Conservation (phyloP, 2,113 vertebrate genomes). For the Lota lota region DNA sequence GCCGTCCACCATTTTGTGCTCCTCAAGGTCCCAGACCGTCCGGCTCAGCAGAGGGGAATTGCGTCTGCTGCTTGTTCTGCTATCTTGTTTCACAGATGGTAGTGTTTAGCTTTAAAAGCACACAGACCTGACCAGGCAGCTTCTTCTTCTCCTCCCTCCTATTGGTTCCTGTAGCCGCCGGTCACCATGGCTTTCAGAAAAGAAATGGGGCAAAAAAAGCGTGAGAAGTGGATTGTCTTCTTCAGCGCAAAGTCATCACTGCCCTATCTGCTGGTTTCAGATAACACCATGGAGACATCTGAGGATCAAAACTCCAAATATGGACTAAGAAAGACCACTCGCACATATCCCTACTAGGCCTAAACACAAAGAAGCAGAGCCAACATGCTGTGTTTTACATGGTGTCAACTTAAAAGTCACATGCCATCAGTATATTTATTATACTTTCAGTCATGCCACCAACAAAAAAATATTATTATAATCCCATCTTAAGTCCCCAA, state of each 20-base stretch:
- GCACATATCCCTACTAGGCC: neutral
- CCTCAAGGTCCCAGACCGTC: constrained; percentile 71
- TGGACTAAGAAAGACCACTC: neutral
- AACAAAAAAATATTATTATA: no score
- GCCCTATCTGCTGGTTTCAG: constrained; percentile 10
- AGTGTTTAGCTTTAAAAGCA: constrained; percentile 70
- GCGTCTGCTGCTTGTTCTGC: constrained; percentile 55
- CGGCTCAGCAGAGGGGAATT: neutral
- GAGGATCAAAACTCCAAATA: constrained; percentile 21
- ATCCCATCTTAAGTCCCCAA: no score
- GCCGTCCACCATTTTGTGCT: constrained; percentile 78
- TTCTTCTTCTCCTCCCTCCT: constrained; percentile 49
- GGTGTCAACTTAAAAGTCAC: no score
- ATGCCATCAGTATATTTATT: no score
- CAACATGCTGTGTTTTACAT: no score
- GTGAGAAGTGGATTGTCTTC: constrained; percentile 53
- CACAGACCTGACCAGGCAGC: constrained; percentile 62
- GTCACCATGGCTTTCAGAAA: constrained; percentile 52
- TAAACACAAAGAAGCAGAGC: no score
- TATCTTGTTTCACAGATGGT: constrained; percentile 77
- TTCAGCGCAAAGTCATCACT: neutral
- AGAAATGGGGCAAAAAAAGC: constrained; percentile 56
- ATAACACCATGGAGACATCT: constrained; percentile 26
- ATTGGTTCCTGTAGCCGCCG: constrained; percentile 51
- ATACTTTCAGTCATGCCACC: no score